These are phyloP conservation scores for Drosophila leontia DNA, from an alignment of 1,140 invertebrate species.

Conservation along the genomic window DNA sequence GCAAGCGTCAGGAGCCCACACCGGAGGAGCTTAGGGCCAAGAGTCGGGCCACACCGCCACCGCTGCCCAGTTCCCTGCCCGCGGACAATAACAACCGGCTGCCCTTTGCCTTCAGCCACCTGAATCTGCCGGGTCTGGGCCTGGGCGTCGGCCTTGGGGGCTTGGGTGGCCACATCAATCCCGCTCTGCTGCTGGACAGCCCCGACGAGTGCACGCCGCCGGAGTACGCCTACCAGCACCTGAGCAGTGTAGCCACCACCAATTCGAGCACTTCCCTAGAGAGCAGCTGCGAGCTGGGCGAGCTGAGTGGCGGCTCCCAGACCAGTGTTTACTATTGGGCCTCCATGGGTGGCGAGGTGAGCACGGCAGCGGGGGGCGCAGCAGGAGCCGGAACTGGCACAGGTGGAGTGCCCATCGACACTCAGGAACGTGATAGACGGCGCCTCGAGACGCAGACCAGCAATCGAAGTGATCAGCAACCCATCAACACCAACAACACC, in stretches of 20 bases:
- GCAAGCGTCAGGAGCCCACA: conserved; percentile 59
- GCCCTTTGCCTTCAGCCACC: conserved; percentile 56
- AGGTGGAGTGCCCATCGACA: conserved; percentile 18
- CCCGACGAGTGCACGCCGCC: conserved; percentile 82
- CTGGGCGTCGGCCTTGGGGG: conserved; percentile 46
- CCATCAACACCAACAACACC: conserved; percentile 28
- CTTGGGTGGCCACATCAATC: conserved; percentile 75
- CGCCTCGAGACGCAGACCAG: conserved; percentile 35
- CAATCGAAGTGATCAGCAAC: conserved; percentile 30
- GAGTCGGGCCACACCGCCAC: conserved; percentile 45
- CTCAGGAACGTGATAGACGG: conserved; percentile 39
- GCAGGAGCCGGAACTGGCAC: conserved; percentile 13
- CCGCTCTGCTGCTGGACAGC: conserved; percentile 74
- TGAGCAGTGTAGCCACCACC: conserved; percentile 81
- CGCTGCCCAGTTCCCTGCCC: conserved; percentile 8
- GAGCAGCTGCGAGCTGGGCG: conserved; percentile 71
- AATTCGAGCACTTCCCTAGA: conserved; percentile 80
- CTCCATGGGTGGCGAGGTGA: conserved; percentile 77
- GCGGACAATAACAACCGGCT: conserved; percentile 52
- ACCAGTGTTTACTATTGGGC: conserved; percentile 73
- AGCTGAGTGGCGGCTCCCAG: conserved; percentile 64
- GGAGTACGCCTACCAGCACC: conserved; percentile 76
- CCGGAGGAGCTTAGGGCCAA: conserved; percentile 49
- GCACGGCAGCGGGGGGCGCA: conserved; percentile 48
- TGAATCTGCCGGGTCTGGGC: conserved; percentile 66